A percentile compares a stretch with the other conserved stretches of the same genome.
These are phyloP conservation scores for Gadopsis marmoratus DNA, from an alignment of 2,797 vertebrate species.

Conservation along the genomic window DNA sequence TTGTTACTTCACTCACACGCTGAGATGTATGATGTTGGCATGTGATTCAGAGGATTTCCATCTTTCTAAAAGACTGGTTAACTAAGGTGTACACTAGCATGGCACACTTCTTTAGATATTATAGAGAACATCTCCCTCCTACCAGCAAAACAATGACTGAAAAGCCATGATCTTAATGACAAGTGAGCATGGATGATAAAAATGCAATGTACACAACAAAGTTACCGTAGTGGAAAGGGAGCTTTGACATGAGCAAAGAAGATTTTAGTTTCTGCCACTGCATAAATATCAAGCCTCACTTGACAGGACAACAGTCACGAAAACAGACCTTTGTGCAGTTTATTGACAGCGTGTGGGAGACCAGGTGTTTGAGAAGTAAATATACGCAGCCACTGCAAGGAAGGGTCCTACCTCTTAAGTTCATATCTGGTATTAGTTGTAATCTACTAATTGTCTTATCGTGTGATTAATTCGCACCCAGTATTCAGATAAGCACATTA, in stretches of 20 bases:
- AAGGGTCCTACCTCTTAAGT: neutral
- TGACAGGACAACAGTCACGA: neutral
- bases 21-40: conserved; percentile 32
- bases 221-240: neutral
- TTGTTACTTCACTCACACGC: conserved; percentile 21
- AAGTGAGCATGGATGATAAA: neutral
- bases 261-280: neutral
- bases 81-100: neutral
- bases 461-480: no score
- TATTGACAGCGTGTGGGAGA: neutral
- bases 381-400: neutral
- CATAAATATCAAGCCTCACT: neutral
- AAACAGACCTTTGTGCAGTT: neutral
- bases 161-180: neutral
- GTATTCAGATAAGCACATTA: conserved; percentile 19
- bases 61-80: neutral
- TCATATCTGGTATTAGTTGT: no score
- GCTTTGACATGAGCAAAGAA: no score
- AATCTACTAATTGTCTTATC: no score
- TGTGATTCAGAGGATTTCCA: conserved; percentile 11
- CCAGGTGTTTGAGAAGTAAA: neutral
- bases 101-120: neutral
- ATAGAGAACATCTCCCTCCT: neutral
- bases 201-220: neutral
- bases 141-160: neutral